Percentiles rank a stretch among this genome's conserved stretches.
Evolutionary conservation across 2,113 vertebrate genomes (phyloP).

Genomic region (Oenanthe oenanthe): DNA sequence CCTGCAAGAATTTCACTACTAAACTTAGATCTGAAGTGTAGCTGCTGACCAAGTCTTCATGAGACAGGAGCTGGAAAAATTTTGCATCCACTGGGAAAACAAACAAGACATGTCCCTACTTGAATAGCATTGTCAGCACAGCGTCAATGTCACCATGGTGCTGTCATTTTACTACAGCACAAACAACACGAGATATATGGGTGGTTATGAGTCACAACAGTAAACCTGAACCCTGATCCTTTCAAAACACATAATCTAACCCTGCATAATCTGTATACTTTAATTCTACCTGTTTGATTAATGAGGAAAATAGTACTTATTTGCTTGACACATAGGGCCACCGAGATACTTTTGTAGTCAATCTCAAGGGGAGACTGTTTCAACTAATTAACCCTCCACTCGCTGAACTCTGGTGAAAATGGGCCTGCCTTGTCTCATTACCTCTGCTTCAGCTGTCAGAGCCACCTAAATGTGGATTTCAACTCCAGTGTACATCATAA

Average conservation of each 20-base stretch:
- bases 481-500: not conserved
- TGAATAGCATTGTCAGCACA: not conserved
- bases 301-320: not conserved
- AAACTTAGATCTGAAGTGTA: not conserved
- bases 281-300: not conserved
- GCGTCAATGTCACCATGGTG: not conserved
- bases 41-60: constrained; percentile 4
- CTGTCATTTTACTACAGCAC: not conserved
- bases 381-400: not conserved
- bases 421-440: not conserved
- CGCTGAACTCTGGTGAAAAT: not conserved
- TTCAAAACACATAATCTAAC: not conserved
- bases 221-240: not conserved
- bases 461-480: not conserved
- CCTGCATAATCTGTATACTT: not conserved
- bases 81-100: not conserved
- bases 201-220: not conserved
- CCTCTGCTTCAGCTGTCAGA: not conserved
- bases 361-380: not conserved
- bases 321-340: not conserved
- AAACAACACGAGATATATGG: not conserved
- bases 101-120: not conserved
- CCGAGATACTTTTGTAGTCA: not conserved
- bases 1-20: not conserved
- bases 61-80: not conserved